phyloP scores from a whole-genome alignment of 2,113 vertebrate species.

The Okapia johnstoni region DNA sequence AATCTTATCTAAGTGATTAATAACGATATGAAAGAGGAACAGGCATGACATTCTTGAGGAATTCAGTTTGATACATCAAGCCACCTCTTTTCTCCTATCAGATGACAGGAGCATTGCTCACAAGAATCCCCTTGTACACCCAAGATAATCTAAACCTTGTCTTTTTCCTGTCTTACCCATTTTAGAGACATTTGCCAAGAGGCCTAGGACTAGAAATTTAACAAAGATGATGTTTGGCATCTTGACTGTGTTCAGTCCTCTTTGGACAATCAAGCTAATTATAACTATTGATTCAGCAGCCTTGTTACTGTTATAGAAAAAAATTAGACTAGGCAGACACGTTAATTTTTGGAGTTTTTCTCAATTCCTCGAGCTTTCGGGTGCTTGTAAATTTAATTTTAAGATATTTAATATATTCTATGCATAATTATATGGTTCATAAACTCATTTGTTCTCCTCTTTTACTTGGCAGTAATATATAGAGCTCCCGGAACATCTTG shows the following conservation, averaged over 20 bases:
- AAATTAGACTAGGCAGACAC: not conserved
- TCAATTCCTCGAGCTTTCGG: not conserved
- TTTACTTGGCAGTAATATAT: not conserved
- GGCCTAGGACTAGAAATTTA: not conserved
- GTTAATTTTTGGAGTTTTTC: not conserved
- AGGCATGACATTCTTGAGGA: not conserved
- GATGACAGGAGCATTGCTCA: not conserved
- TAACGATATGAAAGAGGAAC: not conserved
- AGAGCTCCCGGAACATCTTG: not conserved
- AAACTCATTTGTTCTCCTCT: not conserved
- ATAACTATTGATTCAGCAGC: not conserved
- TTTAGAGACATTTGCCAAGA: not conserved
- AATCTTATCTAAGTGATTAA: not conserved
- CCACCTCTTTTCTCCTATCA: rapidly evolving
- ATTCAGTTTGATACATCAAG: not conserved
- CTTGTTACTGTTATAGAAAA: not conserved
- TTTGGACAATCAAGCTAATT: not conserved
- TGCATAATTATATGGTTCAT: not conserved
- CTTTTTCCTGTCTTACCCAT: not conserved
- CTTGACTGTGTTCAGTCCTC: not conserved
- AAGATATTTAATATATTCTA: not conserved
- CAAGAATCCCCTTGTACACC: not conserved
- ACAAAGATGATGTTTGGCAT: not conserved
- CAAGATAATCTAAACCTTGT: not conserved
- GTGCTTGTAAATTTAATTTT: not conserved